Percentiles rank a stretch among this genome's conserved stretches.
Evolutionary conservation across 2,888 invertebrate species (phyloP).

Genomic region (Mallateleia sp.): DNA sequence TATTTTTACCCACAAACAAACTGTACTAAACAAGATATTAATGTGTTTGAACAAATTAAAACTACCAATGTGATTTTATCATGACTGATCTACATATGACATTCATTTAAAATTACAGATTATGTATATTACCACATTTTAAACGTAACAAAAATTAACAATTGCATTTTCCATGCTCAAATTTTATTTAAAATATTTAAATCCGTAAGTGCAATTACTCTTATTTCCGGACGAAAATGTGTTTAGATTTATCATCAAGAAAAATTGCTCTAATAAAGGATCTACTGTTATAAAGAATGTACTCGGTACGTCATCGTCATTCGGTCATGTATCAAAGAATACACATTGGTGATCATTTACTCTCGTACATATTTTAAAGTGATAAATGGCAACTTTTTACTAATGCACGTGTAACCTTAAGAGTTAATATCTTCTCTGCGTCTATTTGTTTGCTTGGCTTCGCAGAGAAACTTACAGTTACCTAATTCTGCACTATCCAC

Average conservation of each 20-base stretch:
- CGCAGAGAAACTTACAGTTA: conserved; percentile 51
- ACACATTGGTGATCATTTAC: conserved; percentile 24
- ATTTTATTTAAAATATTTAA: neutral
- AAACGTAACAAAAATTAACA: too few relatives aligned
- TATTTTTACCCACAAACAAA: too few relatives aligned
- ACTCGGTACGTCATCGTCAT: conserved; percentile 54
- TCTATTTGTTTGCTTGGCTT: conserved; percentile 56
- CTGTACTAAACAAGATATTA: too few relatives aligned
- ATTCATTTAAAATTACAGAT: too few relatives aligned
- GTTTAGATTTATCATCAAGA: conserved; percentile 42
- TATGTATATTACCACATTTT: too few relatives aligned
- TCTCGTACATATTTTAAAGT: conserved; percentile 19
- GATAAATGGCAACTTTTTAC: conserved; percentile 21
- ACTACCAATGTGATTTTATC: too few relatives aligned
- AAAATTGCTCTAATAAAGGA: conserved; percentile 64
- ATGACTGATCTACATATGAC: too few relatives aligned
- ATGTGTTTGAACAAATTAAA: too few relatives aligned
- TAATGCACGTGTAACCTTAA: conserved; percentile 49
- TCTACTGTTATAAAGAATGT: conserved; percentile 35
- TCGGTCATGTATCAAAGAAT: conserved; percentile 49
- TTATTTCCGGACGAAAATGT: conserved; percentile 29
- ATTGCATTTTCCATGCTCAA: too few relatives aligned
- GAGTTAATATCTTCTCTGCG: conserved; percentile 37
- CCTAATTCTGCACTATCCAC: conserved; percentile 61
- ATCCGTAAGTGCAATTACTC: neutral